Percentiles rank a stretch among this genome's conserved stretches.
phyloP scores from a whole-genome alignment of 2,113 vertebrate genomes.

The Marmota flaviventris region DNA sequence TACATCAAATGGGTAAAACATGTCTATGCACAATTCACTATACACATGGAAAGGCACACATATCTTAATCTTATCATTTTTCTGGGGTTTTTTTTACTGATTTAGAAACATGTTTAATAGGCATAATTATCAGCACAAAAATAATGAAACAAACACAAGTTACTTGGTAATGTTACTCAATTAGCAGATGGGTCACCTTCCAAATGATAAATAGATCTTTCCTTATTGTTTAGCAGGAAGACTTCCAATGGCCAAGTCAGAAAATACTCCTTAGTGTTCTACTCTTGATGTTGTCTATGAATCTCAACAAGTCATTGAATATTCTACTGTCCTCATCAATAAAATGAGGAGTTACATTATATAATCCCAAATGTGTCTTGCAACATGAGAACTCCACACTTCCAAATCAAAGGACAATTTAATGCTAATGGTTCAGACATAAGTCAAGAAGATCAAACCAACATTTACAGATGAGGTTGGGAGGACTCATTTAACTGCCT shows the following conservation, averaged over 20 bases:
- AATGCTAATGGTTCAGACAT: not conserved
- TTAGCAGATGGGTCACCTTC: not conserved
- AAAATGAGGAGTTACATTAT: not conserved
- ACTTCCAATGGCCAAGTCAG: not conserved
- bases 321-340: not conserved
- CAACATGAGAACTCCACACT: not conserved
- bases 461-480: not conserved
- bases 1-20: not conserved
- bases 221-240: not conserved
- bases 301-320: not conserved
- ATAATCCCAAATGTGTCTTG: not conserved
- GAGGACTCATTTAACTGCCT: not conserved
- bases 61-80: not conserved
- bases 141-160: not conserved
- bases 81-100: not conserved
- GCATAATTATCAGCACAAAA: not conserved
- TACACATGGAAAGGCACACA: not conserved
- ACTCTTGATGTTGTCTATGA: not conserved
- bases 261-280: not conserved
- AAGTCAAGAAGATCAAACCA: not conserved
- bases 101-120: not conserved
- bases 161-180: not conserved
- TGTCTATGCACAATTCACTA: fast-evolving
- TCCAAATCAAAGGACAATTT: not conserved
- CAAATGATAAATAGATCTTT: not conserved